Evolutionary conservation across 1,140 invertebrate genomes (phyloP), one percentile per base, ranked within the genome.

Genomic region (Drepana arcuata): DNA sequence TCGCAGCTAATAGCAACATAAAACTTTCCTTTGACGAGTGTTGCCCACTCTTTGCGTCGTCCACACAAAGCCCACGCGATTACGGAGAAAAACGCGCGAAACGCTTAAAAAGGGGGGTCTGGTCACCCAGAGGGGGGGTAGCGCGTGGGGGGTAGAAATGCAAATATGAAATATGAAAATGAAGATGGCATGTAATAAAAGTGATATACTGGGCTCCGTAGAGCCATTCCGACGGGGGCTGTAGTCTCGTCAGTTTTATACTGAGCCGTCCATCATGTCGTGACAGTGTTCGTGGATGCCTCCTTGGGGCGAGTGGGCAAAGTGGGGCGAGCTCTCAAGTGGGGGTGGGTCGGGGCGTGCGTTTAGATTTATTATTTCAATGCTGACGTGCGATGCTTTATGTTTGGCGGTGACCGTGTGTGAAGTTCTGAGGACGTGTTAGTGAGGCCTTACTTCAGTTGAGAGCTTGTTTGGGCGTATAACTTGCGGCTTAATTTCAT

Each of bases 101-200:
- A 41, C 53, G 57, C 55, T 69, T 56, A 67, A 73, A 59, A 49
- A 33, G 41, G 36, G 27, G 34, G 18, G 21, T 40, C 41, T n/a
- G n/a, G n/a, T n/a, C n/a, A n/a, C n/a, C n/a, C n/a, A n/a, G n/a
- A n/a, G 30, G 31, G 36, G 41, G 34, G 59, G 45, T 56, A 45
- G 61, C 41, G n/a, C 12, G 24, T 1, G 11, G 35, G 16, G 12
- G 35, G 43, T 50, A 61, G 68, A 81, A 83, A 84, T 84, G 83
- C 83, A 84, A 84, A 84, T 84, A 83, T 84, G 83, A 84, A 84
- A 83, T 84, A 84, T 84, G 83, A 83, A 84, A 84, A 84, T 84
- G 83, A 84, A 84, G 83, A 84, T 84, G 80, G 83, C 77, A 81
- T 82, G 78, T 83, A 84, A 84, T 84, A 84, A 84, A 84, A 84